Conservation (phyloP, 2,797 vertebrate species). For the Gymnopithys bicolor region DNA sequence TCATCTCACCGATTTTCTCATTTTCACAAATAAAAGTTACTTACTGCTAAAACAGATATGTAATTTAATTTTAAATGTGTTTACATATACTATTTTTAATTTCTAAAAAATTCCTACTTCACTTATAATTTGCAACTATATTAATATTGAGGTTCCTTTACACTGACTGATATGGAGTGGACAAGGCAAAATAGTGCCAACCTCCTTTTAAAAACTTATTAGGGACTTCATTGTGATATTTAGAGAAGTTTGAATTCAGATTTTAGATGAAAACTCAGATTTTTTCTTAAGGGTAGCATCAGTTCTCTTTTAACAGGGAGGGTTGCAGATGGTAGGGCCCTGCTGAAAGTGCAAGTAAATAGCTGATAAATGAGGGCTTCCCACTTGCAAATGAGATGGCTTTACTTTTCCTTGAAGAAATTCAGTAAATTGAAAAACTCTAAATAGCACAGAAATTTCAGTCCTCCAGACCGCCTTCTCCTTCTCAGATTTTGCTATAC, state of each 20-base stretch:
- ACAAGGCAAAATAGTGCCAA: neutral
- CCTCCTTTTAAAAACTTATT: neutral
- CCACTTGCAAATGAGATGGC: slow-evolving; percentile 41
- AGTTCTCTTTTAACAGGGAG: neutral
- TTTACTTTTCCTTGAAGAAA: slow-evolving; percentile 68
- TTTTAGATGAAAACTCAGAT: slow-evolving; percentile 4
- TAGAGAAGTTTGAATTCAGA: slow-evolving; percentile 6
- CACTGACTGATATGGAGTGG: neutral
- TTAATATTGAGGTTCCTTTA: neutral
- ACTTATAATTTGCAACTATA: neutral
- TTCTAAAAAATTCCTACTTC: neutral
- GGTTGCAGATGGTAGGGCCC: slow-evolving; percentile 35
- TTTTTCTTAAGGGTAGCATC: neutral
- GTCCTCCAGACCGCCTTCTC: slow-evolving; percentile 58
- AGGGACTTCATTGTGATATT: neutral
- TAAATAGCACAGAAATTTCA: slow-evolving; percentile 69
- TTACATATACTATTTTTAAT: neutral
- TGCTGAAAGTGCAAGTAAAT: slow-evolving; percentile 47
- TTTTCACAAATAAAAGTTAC: neutral
- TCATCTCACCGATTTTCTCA: neutral
- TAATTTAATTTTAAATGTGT: neutral
- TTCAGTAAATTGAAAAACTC: slow-evolving; percentile 62
- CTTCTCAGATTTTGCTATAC: slow-evolving; percentile 58
- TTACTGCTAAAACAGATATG: neutral
- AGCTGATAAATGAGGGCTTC: slow-evolving; percentile 57